Evolutionary conservation across 2,113 vertebrate genomes (phyloP).

Genomic region (Austrofundulus limnaeus): DNA sequence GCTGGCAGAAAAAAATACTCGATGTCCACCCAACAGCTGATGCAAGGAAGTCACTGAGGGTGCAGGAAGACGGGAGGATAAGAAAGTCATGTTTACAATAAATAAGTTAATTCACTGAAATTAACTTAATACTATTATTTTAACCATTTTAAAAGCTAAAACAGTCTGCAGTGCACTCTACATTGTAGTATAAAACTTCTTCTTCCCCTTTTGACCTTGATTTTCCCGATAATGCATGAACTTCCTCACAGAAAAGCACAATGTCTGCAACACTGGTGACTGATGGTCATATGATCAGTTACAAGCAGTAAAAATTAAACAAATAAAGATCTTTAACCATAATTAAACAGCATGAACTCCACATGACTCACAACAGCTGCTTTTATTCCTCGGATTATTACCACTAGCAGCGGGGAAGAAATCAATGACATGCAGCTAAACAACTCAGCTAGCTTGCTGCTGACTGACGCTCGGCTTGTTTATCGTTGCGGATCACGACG

Average conservation of each 20-base stretch:
- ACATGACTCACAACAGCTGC: neutral
- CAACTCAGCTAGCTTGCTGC: conserved; percentile 31
- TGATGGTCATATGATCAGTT: conserved; percentile 64
- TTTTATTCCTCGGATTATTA: neutral
- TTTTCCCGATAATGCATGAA: conserved; percentile 11
- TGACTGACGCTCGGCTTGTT: conserved; percentile 45
- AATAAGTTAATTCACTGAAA: no score
- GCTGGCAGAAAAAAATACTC: conserved; percentile 29
- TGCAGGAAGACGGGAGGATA: no score
- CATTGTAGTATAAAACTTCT: neutral
- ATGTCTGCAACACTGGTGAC: conserved; percentile 39
- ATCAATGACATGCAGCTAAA: neutral
- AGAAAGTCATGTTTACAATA: neutral
- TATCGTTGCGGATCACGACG: conserved; percentile 13
- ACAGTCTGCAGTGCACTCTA: no score
- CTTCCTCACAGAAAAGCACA: conserved; percentile 31
- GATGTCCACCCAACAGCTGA: neutral
- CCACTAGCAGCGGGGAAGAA: neutral
- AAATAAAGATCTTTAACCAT: neutral
- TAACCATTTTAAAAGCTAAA: no score
- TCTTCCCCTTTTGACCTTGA: conserved; percentile 39
- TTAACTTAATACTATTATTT: no score
- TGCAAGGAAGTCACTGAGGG: conserved; percentile 33
- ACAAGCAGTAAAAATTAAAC: neutral
- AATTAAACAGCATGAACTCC: neutral